Percentiles rank a stretch among this genome's conserved stretches.
These are phyloP conservation scores for Neolamprologus hecqui DNA, from an alignment of 2,113 vertebrate species.

Conservation along the genomic window DNA sequence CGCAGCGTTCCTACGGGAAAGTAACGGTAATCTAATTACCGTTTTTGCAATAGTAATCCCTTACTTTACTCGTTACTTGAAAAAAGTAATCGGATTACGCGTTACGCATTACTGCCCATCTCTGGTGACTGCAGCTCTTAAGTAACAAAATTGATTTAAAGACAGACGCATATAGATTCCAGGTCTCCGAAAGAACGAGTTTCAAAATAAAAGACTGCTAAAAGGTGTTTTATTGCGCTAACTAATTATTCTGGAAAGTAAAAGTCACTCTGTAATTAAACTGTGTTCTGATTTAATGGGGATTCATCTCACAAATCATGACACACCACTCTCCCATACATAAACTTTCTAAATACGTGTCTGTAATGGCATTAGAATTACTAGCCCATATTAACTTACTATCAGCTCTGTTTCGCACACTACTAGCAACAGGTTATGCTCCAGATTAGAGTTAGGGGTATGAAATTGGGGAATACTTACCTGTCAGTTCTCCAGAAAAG, in stretches of 20 bases:
- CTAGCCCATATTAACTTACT: background rate
- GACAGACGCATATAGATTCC: fast-evolving
- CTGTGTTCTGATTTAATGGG: background rate
- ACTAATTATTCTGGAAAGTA: background rate
- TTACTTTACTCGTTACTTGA: too few species aligned
- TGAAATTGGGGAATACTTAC: background rate
- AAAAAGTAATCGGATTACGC: too few species aligned
- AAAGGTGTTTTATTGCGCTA: background rate
- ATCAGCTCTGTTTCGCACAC: background rate
- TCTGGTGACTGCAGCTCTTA: background rate
- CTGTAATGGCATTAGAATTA: background rate
- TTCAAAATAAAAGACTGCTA: fast-evolving
- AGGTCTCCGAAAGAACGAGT: background rate
- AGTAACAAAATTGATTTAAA: background rate
- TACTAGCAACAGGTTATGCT: background rate
- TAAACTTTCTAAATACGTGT: background rate
- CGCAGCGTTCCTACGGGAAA: too few species aligned
- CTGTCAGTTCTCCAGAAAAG: background rate
- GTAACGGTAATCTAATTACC: too few species aligned
- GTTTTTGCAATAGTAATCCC: too few species aligned
- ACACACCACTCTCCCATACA: background rate
- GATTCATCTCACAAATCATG: background rate
- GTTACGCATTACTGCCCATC: too few species aligned
- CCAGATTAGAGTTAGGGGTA: background rate
- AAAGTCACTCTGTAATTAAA: background rate